These are phyloP conservation scores for Apodemus sylvaticus DNA, from an alignment of 2,113 vertebrate genomes.

Conservation along the genomic window DNA sequence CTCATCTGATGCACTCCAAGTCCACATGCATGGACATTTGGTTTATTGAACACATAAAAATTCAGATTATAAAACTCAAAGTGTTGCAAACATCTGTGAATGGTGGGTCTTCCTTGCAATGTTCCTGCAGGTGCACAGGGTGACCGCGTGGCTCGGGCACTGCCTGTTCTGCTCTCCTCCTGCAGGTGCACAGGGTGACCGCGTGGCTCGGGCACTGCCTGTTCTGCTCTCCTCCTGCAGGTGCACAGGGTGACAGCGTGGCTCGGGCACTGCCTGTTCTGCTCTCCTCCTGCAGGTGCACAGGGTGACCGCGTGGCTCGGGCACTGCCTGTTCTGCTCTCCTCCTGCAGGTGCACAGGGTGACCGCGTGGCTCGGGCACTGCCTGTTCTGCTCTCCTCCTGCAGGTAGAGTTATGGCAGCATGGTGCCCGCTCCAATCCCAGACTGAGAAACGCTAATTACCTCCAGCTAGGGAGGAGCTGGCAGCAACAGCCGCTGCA, in stretches of 20 bases:
- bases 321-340: neutral
- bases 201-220: neutral
- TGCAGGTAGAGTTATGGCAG: neutral
- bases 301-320: neutral
- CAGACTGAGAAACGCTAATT: constrained; percentile 14
- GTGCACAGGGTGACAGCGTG: neutral
- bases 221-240: neutral
- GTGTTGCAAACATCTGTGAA: neutral
- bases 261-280: neutral
- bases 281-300: neutral
- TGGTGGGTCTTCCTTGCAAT: constrained; percentile 30
- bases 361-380: no score
- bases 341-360: no score
- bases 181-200: neutral
- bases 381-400: neutral
- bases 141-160: neutral
- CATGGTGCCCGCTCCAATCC: fast-evolving
- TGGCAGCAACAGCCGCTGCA: neutral
- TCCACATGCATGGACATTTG: neutral
- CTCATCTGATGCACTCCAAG: neutral
- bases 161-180: neutral
- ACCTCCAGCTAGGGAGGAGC: neutral
- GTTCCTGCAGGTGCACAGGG: neutral
- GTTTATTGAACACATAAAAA: neutral
- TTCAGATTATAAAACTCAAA: neutral